phyloP scores from a whole-genome alignment of 2,888 invertebrate species.

The Coremacera marginata region DNA sequence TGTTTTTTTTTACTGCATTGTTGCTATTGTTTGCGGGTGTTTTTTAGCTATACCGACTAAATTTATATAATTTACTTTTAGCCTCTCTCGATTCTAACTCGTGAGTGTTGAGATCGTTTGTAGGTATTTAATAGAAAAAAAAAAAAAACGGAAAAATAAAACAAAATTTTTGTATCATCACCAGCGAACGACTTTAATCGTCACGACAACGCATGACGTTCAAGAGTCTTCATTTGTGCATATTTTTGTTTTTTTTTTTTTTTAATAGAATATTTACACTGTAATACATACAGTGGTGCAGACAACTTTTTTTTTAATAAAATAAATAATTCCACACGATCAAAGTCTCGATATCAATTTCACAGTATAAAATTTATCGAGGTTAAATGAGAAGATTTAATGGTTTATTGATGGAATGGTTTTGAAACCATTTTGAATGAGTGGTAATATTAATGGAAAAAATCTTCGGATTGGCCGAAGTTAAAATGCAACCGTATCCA shows the following conservation, averaged over 20 bases:
- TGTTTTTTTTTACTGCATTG: not conserved
- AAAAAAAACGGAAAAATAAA: not conserved
- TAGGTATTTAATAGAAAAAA: not conserved
- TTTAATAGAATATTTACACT: not conserved
- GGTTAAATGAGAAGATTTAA: too few species aligned
- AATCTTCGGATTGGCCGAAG: too few species aligned
- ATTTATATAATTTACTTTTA: slow-evolving; percentile 7
- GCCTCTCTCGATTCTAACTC: not conserved
- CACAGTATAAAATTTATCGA: too few species aligned
- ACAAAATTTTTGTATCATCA: not conserved
- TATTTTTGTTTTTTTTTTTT: not conserved
- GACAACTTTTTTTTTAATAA: not conserved
- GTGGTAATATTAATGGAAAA: too few species aligned
- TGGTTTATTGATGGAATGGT: too few species aligned
- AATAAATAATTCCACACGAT: too few species aligned
- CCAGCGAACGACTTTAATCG: slow-evolving; percentile 43
- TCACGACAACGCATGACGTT: slow-evolving; percentile 46
- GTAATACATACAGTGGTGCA: not conserved
- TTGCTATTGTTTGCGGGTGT: slow-evolving; percentile 1
- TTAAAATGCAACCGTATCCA: too few species aligned
- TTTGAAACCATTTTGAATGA: too few species aligned
- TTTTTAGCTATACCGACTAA: not conserved
- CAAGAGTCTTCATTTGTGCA: slow-evolving; percentile 8
- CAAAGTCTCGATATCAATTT: too few species aligned
- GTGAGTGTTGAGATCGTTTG: not conserved